Conservation (phyloP, 2,113 vertebrate genomes). For the Entomyzon cyanotis region DNA sequence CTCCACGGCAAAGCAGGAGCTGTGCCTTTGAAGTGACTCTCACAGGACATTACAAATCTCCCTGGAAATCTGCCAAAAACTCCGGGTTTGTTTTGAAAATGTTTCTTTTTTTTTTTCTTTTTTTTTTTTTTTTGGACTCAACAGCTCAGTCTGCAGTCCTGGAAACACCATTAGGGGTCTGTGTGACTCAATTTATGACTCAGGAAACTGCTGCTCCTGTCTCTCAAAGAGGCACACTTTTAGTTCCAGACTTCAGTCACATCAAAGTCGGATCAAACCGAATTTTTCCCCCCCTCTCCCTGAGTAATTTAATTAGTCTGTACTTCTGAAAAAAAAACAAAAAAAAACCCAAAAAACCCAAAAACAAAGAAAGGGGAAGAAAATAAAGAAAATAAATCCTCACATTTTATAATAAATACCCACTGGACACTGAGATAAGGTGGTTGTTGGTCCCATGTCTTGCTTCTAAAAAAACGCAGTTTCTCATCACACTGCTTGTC, state of each 20-base stretch:
- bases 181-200: slow-evolving; percentile 72
- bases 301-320: slow-evolving; percentile 30
- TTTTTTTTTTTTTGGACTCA: slow-evolving; percentile 33
- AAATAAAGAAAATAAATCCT: neutral
- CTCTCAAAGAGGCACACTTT: slow-evolving; percentile 38
- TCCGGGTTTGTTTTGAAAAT: slow-evolving; percentile 30
- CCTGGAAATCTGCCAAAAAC: slow-evolving; percentile 33
- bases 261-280: slow-evolving; percentile 40
- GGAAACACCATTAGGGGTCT: slow-evolving; percentile 65
- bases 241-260: slow-evolving; percentile 40
- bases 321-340: neutral
- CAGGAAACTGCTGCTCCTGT: slow-evolving; percentile 65
- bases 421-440: neutral
- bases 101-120: neutral
- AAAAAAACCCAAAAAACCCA: neutral
- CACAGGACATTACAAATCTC: slow-evolving; percentile 54
- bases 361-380: neutral
- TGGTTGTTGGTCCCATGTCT: neutral
- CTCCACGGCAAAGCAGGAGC: neutral
- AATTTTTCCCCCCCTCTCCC: neutral
- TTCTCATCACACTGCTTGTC: neutral
- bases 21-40: slow-evolving; percentile 27
- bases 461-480: neutral
- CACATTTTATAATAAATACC: neutral
- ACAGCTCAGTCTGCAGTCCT: slow-evolving; percentile 56